Conservation (phyloP, 53 echinoderm and acorn worm genomes). For the Holothuria leucospilota region DNA sequence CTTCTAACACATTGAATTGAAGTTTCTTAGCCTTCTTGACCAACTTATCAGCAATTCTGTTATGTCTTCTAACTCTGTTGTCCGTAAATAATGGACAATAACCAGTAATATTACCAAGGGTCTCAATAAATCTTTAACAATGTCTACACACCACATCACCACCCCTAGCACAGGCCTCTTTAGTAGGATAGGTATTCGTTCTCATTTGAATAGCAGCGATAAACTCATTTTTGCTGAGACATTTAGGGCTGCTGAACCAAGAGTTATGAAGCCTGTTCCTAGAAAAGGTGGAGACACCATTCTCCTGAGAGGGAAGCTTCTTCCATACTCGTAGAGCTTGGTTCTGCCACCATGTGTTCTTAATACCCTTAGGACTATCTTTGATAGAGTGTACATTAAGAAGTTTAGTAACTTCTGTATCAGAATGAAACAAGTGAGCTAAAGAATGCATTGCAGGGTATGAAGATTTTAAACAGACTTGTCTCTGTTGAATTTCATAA, state of each 20-base stretch:
- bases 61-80: not conserved
- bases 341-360: not conserved
- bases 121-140: not conserved
- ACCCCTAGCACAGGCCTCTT: not conserved
- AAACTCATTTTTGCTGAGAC: not conserved
- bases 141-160: not conserved
- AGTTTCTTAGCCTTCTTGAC: not conserved
- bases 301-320: not conserved
- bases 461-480: not conserved
- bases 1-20: not conserved
- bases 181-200: conserved; percentile 15
- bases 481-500: not conserved
- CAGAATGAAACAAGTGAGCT: not conserved
- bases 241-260: not conserved
- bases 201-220: not conserved
- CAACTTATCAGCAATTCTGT: not conserved
- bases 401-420: too few species aligned
- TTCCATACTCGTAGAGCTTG: not conserved
- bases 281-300: not conserved
- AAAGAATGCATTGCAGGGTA: not conserved
- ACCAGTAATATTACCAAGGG: conserved; percentile 14
- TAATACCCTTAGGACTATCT: not conserved
- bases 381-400: too few species aligned
- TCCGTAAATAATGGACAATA: conserved; percentile 4
- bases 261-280: not conserved